phyloP scores from a whole-genome alignment of 1,140 invertebrate species.

The Thaumetopoea pityocampa region DNA sequence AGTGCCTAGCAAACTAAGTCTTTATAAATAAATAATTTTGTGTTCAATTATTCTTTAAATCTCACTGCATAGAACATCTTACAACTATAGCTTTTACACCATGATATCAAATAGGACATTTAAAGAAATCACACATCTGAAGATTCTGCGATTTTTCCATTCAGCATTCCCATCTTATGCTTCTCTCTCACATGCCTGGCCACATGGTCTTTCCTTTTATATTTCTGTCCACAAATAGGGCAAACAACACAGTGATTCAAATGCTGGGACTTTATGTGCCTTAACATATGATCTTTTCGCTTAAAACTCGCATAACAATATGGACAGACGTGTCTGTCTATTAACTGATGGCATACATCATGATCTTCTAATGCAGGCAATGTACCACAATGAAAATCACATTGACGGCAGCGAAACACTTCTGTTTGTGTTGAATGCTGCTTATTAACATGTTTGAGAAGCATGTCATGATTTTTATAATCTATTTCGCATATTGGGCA shows the following conservation, averaged over 20 bases:
- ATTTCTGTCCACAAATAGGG: constrained; percentile 36
- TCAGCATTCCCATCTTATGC: constrained; percentile 37
- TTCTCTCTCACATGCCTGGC: constrained; percentile 45
- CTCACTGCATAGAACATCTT: too few relatives aligned
- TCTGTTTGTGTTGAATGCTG: constrained; percentile 26
- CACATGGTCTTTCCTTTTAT: constrained; percentile 47
- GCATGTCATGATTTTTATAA: constrained; percentile 27
- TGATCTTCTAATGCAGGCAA: constrained; percentile 34
- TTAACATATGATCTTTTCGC: constrained; percentile 45
- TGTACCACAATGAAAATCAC: constrained; percentile 24
- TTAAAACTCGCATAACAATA: constrained; percentile 43
- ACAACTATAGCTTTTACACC: too few relatives aligned
- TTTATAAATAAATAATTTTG: too few relatives aligned
- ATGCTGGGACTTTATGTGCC: constrained; percentile 43
- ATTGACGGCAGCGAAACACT: constrained; percentile 31
- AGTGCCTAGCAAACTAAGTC: too few relatives aligned
- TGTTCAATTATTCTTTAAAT: too few relatives aligned
- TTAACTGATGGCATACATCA: constrained; percentile 22
- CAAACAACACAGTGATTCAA: constrained; percentile 30
- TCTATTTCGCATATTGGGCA: constrained; percentile 36
- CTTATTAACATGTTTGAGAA: constrained; percentile 37
- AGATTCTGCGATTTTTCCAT: constrained; percentile 29
- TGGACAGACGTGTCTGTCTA: constrained; percentile 29
- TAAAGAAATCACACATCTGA: too few relatives aligned
- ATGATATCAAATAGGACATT: too few relatives aligned